Evolutionary conservation across 2,797 vertebrate genomes (phyloP).

Genomic region (Malurus splendens): DNA sequence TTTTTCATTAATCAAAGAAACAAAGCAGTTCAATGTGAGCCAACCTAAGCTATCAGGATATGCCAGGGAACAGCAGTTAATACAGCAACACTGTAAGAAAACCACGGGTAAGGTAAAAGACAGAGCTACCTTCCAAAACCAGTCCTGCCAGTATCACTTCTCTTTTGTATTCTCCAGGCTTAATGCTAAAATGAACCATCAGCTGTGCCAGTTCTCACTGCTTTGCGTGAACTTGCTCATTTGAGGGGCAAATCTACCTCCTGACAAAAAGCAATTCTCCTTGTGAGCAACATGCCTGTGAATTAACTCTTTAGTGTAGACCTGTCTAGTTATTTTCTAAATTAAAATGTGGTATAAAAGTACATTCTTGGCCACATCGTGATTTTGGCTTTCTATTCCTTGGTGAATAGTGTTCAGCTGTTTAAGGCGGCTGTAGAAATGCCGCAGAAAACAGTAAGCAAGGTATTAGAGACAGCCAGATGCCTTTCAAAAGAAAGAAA

Average conservation of each 20-base stretch:
- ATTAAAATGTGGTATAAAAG: neutral
- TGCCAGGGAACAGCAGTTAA: neutral
- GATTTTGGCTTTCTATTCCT: neutral
- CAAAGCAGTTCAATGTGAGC: neutral
- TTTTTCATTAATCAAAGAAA: neutral
- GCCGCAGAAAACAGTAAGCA: neutral
- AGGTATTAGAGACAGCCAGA: neutral
- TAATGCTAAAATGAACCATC: neutral
- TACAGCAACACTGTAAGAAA: neutral
- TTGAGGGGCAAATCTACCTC: neutral
- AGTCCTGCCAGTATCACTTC: neutral
- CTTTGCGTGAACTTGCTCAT: neutral
- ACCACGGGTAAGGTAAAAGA: neutral
- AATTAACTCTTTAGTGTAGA: neutral
- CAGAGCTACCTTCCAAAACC: neutral
- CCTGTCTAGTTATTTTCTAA: neutral
- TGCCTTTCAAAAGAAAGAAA: neutral
- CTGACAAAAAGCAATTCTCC: neutral
- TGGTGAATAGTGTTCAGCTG: neutral
- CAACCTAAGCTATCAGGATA: neutral
- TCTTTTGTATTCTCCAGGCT: neutral
- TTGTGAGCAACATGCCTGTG: neutral
- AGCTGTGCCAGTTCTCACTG: neutral
- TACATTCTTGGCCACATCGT: neutral
- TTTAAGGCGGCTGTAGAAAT: neutral